Percentiles rank a stretch among this genome's conserved stretches.
Evolutionary conservation across 2,888 invertebrate genomes (phyloP).

Genomic region (Cosmopolites sordidus): DNA sequence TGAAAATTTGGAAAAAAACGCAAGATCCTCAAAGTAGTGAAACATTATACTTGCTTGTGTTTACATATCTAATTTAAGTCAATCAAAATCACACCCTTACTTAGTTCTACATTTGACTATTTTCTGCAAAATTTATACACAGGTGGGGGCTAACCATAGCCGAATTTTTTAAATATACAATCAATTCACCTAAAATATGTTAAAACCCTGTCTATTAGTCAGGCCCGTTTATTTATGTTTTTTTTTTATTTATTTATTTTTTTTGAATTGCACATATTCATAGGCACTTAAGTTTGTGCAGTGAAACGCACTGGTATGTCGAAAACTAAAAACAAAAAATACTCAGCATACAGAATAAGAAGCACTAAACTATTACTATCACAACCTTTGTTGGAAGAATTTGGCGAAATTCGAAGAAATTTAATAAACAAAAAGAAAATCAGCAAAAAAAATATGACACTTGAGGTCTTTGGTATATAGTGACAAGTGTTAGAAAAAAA

Average conservation of each 20-base stretch:
- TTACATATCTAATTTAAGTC: conserved; percentile 20
- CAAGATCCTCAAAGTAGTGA: too few relatives aligned
- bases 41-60: conserved; percentile 26
- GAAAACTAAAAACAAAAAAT: conserved; percentile 16
- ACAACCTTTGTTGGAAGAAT: conserved; percentile 51
- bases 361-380: conserved; percentile 44
- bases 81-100: conserved; percentile 35
- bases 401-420: conserved; percentile 43
- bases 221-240: conserved; percentile 40
- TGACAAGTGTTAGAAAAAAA: conserved; percentile 36
- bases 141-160: conserved; percentile 41
- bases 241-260: conserved; percentile 2
- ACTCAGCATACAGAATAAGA: conserved; percentile 32
- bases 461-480: conserved; percentile 48
- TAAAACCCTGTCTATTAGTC: conserved; percentile 45
- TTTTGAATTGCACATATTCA: conserved; percentile 47
- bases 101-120: conserved; percentile 37
- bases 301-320: conserved; percentile 24
- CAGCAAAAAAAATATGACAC: conserved; percentile 41
- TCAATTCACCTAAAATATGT: conserved; percentile 38
- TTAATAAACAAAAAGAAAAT: conserved; percentile 22
- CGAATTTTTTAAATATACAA: conserved; percentile 36
- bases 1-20: conserved; percentile 10
- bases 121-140: conserved; percentile 43
- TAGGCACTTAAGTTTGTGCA: conserved; percentile 46